phyloP scores from a whole-genome alignment of 2,113 vertebrate genomes.

The Brachypteracias leptosomus region DNA sequence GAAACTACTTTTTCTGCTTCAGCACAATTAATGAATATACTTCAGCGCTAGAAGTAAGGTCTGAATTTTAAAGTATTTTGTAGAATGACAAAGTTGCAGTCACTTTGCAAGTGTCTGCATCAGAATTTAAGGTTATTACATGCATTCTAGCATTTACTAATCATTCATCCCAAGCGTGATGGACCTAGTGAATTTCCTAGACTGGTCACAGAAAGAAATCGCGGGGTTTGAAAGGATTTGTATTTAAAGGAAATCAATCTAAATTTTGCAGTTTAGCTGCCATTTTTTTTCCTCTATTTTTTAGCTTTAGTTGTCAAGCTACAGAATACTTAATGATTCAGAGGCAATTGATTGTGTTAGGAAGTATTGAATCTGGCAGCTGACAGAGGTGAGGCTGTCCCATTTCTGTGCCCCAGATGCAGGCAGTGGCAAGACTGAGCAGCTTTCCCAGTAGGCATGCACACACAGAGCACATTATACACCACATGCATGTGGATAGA shows the following conservation, averaged over 20 bases:
- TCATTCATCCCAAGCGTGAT: not conserved
- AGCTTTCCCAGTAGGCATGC: not conserved
- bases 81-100: not conserved
- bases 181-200: not conserved
- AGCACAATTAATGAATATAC: not conserved
- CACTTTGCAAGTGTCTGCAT: not conserved
- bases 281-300: not conserved
- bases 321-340: not conserved
- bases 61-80: not conserved
- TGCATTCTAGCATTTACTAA: not conserved
- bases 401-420: not conserved
- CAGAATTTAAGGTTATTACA: not conserved
- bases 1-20: constrained; percentile 19
- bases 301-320: not conserved
- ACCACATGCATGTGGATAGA: accelerated
- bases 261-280: not conserved
- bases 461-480: accelerated
- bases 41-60: not conserved
- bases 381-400: not conserved
- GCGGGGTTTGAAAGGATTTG: not conserved
- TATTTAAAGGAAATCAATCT: not conserved
- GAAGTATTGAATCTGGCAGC: not conserved
- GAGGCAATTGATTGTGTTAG: not conserved
- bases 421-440: not conserved
- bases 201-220: not conserved